phyloP scores from a whole-genome alignment of 2,797 vertebrate genomes.

The Arctocebus calabarensis region DNA sequence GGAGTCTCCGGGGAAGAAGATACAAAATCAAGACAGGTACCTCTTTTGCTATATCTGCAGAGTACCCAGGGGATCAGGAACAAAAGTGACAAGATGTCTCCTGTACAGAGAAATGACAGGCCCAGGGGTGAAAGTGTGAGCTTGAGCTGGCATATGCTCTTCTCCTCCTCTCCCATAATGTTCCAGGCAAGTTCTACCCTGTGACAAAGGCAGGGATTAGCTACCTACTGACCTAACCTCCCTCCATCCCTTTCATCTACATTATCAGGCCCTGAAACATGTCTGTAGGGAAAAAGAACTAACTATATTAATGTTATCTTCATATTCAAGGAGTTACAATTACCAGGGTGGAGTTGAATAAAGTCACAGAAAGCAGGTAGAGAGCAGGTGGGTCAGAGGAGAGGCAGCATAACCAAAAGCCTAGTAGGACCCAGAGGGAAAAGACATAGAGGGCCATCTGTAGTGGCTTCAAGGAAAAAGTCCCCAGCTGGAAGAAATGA shows the following conservation, averaged over 20 bases:
- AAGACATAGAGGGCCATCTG: neutral
- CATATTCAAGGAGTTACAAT: neutral
- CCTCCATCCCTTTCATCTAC: neutral
- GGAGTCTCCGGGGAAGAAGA: neutral
- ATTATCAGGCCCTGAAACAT: neutral
- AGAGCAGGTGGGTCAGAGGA: neutral
- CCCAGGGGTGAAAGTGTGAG: too few species aligned
- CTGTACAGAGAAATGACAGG: neutral
- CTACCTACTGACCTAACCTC: too few species aligned
- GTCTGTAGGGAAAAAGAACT: neutral
- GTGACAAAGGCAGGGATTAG: slow-evolving; percentile 46
- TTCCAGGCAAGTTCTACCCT: neutral
- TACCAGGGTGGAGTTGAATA: neutral
- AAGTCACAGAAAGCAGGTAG: neutral
- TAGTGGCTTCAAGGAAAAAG: neutral
- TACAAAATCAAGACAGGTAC: neutral
- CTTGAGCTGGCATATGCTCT: too few species aligned
- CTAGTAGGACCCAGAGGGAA: neutral
- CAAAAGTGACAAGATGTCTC: neutral
- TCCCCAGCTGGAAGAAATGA: too few species aligned
- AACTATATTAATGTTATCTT: slow-evolving; percentile 17
- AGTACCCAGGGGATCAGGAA: neutral
- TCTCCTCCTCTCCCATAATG: neutral
- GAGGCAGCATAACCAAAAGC: neutral
- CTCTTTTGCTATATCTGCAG: neutral